Evolutionary conservation across 2,113 vertebrate genomes (phyloP), one percentile per base, ranked within the genome.

Genomic region (Zosterops japonicus): DNA sequence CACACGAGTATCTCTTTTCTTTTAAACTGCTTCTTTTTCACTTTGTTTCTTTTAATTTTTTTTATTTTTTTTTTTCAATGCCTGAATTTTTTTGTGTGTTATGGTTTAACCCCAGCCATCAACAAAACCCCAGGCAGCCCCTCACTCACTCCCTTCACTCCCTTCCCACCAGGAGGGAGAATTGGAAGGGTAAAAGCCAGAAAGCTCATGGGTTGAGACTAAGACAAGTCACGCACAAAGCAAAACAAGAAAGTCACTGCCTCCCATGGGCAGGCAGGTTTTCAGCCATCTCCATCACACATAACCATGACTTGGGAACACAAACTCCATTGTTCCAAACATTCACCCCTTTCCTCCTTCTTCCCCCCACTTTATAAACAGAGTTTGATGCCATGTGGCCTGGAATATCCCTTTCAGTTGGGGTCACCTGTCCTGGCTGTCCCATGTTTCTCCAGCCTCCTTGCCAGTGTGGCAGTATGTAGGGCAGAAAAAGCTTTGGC

Each of bases 391-490:
- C 6, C 31, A 10, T 14, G 7, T 8, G 22, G 59, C 12, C 17
- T 31, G 31, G 35, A 35, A 31, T 22, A 12, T 56, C 21, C 41
- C 35, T 49, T 35, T 35, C 22, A 39, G 7, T 1, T 56, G 24
- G 8, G 21, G 12, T 44, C 21, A 33, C 35, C 35, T 27, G 11
- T 36, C 42, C 59, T 36, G 42, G 17, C 18, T 44, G 17, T 16
- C 59, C 35, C 14, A 13, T 8, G 9, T 8, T 36, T 5, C 12
- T 22, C 12, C 76, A 50, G 12, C 27, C 36, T 59, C 31, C 18
- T 65, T 0, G 0, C 4, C 14, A 20, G 8, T 4, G 5, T 28
- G 9, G 44, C 36, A 65, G 8, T 28, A 22, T 0, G 0, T 50
- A 28, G 57, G 15, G 12, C 33, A 72, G 36, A 33, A 81, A 50